Evolutionary conservation across 30 jellyfish, hydroid and myxozoan genomes (phyloP).

Genomic region (Cassiopea xamachana): DNA sequence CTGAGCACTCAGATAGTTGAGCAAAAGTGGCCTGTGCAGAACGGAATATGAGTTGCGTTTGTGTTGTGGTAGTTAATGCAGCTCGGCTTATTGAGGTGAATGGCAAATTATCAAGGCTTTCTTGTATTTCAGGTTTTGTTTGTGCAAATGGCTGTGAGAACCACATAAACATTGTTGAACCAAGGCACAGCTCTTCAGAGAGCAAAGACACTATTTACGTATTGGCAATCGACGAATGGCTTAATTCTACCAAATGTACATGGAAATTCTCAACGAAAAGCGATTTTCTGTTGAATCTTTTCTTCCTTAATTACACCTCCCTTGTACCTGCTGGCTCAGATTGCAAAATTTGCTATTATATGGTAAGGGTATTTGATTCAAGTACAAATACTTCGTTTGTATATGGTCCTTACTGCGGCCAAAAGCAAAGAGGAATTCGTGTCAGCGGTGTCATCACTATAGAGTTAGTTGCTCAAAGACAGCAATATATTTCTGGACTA

Average conservation of each 20-base stretch:
- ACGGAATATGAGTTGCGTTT: too few relatives aligned
- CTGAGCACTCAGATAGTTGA: too few relatives aligned
- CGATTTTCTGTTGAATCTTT: conserved; percentile 1
- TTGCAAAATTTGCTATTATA: background rate
- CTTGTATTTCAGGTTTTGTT: background rate
- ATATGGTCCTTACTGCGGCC: conserved; percentile 10
- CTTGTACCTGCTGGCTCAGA: conserved; percentile 5
- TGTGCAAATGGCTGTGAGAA: background rate
- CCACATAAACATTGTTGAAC: background rate
- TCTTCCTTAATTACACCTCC: conserved; percentile 10
- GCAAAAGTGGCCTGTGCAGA: too few relatives aligned
- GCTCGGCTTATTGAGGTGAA: too few relatives aligned
- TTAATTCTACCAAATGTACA: background rate
- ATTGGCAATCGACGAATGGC: background rate
- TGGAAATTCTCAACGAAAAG: conserved; percentile 1
- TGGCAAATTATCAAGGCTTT: too few relatives aligned
- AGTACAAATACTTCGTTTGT: background rate
- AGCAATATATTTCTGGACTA: background rate
- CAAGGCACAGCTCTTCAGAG: conserved; percentile 1
- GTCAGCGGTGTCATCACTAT: conserved; percentile 8
- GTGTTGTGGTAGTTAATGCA: too few relatives aligned
- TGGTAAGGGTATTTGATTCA: background rate
- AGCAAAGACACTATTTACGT: background rate
- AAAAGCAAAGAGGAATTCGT: background rate
- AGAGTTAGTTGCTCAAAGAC: background rate